phyloP scores from a whole-genome alignment of 30 jellyfish, hydroid and myxozoan species.

The Haliclystus octoradiatus region DNA sequence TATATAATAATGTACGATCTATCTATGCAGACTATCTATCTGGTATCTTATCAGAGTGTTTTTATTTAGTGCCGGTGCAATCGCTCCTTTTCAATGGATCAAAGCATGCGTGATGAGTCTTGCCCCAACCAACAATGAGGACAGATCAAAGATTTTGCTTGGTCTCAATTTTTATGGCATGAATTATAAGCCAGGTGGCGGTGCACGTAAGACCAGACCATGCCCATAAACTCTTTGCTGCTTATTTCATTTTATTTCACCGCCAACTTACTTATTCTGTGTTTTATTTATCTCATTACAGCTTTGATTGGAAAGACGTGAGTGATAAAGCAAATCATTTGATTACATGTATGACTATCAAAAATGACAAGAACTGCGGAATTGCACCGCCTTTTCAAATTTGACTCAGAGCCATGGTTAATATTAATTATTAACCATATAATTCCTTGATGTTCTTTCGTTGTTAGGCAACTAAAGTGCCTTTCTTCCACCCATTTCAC shows the following conservation, averaged over 20 bases:
- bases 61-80: conserved; percentile 81
- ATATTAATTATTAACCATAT: no score
- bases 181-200: conserved; percentile 40
- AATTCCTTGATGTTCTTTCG: no score
- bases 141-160: conserved; percentile 69
- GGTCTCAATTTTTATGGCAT: conserved; percentile 93
- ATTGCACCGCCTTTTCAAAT: no score
- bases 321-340: background rate
- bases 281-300: conserved; percentile 1
- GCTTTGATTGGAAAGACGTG: conserved; percentile 83
- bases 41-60: background rate
- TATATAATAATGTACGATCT: no score
- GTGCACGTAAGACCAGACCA: conserved; percentile 60
- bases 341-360: background rate
- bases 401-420: no score
- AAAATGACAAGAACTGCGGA: background rate
- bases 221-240: background rate
- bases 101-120: conserved; percentile 53
- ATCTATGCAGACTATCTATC: no score
- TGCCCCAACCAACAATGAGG: conserved; percentile 40
- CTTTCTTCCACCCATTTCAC: no score
- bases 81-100: conserved; percentile 88
- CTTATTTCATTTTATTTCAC: background rate
- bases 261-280: background rate
- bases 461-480: no score